phyloP scores from a whole-genome alignment of 2,797 vertebrate genomes.

The Champsocephalus gunnari region DNA sequence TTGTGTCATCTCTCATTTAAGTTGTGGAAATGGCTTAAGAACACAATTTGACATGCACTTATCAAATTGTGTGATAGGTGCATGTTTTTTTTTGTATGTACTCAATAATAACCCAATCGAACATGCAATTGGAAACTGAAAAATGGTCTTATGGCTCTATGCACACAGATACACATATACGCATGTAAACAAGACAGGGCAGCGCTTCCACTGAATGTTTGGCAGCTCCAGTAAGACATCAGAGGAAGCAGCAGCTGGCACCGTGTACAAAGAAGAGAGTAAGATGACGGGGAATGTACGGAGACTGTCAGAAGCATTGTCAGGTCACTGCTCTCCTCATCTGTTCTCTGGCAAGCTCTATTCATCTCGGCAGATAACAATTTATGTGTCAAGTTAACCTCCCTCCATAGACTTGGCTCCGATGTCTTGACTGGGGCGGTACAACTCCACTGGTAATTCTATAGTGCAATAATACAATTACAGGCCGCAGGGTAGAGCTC shows the following conservation, averaged over 20 bases:
- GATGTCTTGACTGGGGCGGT: slow-evolving; percentile 62
- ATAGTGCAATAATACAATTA: slow-evolving; percentile 78
- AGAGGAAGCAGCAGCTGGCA: slow-evolving; percentile 62
- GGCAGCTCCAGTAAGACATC: slow-evolving; percentile 62
- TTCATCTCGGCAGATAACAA: slow-evolving; percentile 79
- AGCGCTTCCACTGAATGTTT: slow-evolving; percentile 19
- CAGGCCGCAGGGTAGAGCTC: slow-evolving; percentile 50
- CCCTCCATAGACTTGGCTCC: slow-evolving; percentile 62
- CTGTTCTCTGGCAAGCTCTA: slow-evolving; percentile 68
- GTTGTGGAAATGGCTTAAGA: slow-evolving; percentile 3
- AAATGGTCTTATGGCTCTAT: slow-evolving; percentile 3
- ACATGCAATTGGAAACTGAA: background rate
- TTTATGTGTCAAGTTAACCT: slow-evolving; percentile 83
- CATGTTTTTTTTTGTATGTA: slow-evolving; percentile 5
- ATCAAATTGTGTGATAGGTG: background rate
- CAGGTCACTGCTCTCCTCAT: slow-evolving; percentile 77
- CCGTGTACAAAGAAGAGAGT: slow-evolving; percentile 35
- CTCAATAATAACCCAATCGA: background rate
- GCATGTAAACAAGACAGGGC: background rate
- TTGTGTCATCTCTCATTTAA: too few relatives aligned
- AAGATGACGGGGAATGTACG: slow-evolving; percentile 57
- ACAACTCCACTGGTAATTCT: slow-evolving; percentile 70
- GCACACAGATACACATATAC: background rate
- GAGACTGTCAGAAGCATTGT: slow-evolving; percentile 72
- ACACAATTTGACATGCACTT: slow-evolving; percentile 4